Evolutionary conservation across 2,888 invertebrate species (phyloP).

Genomic region (Thelaira solivaga): DNA sequence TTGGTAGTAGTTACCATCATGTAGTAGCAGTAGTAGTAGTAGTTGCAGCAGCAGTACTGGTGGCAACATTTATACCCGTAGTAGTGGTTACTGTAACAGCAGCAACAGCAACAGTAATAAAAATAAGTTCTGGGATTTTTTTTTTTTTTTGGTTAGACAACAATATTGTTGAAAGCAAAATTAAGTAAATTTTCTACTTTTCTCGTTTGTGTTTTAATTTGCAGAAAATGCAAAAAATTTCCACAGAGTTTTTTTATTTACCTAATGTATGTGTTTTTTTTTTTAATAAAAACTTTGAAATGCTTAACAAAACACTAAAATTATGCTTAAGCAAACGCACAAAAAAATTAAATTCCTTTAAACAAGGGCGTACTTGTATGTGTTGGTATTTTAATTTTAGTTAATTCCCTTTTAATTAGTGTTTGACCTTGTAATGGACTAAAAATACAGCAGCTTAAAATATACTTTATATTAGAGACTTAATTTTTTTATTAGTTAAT

Average conservation of each 20-base stretch:
- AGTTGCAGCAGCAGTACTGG: background rate
- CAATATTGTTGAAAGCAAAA: constrained; percentile 59
- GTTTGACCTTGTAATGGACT: too few species aligned
- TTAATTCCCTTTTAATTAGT: too few species aligned
- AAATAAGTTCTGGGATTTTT: background rate
- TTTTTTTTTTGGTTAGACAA: constrained; percentile 12
- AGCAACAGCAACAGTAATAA: constrained; percentile 19
- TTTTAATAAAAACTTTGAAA: constrained; percentile 8
- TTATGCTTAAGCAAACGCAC: too few species aligned
- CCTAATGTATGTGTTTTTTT: background rate
- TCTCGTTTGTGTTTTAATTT: constrained; percentile 52
- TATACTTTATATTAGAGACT: too few species aligned
- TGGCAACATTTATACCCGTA: too few species aligned
- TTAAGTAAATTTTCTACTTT: constrained; percentile 57
- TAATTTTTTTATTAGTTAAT: too few species aligned
- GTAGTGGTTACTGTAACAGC: background rate
- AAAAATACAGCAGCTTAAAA: too few species aligned
- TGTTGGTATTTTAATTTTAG: too few species aligned
- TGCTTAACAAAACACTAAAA: too few species aligned
- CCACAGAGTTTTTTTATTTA: background rate
- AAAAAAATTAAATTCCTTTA: too few species aligned
- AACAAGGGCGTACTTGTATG: too few species aligned
- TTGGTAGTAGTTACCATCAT: constrained; percentile 15
- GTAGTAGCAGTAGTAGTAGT: background rate
- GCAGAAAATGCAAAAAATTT: constrained; percentile 2